Conservation (phyloP, 2,888 invertebrate genomes). For the Ophonus ardosiacus region DNA sequence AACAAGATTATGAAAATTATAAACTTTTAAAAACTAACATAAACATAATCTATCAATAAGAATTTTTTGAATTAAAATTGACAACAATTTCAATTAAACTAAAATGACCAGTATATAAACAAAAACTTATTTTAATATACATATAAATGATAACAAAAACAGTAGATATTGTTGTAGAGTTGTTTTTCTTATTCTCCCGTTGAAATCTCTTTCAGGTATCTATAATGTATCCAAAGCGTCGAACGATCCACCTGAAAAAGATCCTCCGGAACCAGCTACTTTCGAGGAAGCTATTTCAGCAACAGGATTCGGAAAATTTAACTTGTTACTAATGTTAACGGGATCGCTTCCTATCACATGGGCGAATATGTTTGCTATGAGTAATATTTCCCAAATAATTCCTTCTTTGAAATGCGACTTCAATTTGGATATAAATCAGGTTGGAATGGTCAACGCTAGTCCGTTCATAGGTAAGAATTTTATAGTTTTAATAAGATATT, state of each 20-base stretch:
- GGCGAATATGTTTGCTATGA: constrained; percentile 84
- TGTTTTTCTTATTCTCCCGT: background rate
- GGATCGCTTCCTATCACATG: constrained; percentile 82
- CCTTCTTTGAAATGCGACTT: constrained; percentile 88
- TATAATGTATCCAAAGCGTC: background rate
- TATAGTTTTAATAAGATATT: background rate
- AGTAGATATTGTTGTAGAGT: background rate
- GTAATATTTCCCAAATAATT: constrained; percentile 85
- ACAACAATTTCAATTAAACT: too few relatives aligned
- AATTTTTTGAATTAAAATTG: too few relatives aligned
- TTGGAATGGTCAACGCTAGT: constrained; percentile 84
- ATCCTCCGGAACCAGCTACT: constrained; percentile 74
- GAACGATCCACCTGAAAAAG: background rate
- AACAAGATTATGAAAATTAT: too few relatives aligned
- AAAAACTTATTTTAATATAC: background rate
- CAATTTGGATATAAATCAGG: constrained; percentile 81
- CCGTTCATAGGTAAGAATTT: constrained; percentile 82
- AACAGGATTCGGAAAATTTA: constrained; percentile 85
- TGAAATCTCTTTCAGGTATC: background rate
- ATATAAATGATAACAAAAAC: background rate
- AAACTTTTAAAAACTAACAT: too few relatives aligned
- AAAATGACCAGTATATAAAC: background rate
- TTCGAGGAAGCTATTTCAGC: constrained; percentile 85
- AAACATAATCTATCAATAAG: too few relatives aligned
- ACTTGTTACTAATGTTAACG: constrained; percentile 79